Evolutionary conservation across 2,797 vertebrate genomes (phyloP).

Genomic region (Pangasius mekongensis): DNA sequence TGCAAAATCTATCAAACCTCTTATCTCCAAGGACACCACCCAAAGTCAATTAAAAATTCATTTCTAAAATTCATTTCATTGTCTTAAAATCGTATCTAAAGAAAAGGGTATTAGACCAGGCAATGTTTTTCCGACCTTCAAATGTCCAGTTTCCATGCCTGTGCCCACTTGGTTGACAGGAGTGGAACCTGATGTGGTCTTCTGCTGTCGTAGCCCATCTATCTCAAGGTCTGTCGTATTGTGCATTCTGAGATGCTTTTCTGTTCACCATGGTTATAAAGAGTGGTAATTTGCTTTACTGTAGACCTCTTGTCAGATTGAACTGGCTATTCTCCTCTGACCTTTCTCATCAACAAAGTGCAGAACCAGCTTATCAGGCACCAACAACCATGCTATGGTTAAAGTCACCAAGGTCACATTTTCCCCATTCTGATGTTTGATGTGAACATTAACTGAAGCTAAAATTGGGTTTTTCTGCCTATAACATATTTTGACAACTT

Average conservation of each 20-base stretch:
- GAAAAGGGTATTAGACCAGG: not conserved
- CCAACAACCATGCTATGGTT: not conserved
- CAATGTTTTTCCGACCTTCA: not conserved
- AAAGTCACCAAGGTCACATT: slow-evolving; percentile 10
- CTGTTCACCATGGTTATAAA: not conserved
- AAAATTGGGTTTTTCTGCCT: not conserved
- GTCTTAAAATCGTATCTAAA: not conserved
- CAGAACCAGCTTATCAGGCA: not conserved
- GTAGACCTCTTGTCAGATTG: not conserved
- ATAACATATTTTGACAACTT: not conserved
- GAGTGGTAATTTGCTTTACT: not conserved
- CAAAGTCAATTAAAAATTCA: not conserved
- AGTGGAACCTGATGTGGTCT: not conserved
- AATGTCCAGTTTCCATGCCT: not conserved
- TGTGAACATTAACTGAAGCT: not conserved
- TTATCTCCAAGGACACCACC: not conserved
- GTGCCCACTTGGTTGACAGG: not conserved
- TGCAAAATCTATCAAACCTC: not conserved
- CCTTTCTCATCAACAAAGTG: not conserved
- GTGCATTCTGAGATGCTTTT: not conserved
- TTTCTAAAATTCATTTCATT: not conserved
- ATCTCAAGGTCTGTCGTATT: not conserved
- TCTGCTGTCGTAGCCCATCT: not conserved
- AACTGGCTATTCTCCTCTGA: not conserved
- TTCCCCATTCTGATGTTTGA: not conserved